Percentiles rank a stretch among this genome's conserved stretches.
These are phyloP conservation scores for Apteryx mantelli DNA, from an alignment of 2,113 vertebrate genomes.

Conservation along the genomic window DNA sequence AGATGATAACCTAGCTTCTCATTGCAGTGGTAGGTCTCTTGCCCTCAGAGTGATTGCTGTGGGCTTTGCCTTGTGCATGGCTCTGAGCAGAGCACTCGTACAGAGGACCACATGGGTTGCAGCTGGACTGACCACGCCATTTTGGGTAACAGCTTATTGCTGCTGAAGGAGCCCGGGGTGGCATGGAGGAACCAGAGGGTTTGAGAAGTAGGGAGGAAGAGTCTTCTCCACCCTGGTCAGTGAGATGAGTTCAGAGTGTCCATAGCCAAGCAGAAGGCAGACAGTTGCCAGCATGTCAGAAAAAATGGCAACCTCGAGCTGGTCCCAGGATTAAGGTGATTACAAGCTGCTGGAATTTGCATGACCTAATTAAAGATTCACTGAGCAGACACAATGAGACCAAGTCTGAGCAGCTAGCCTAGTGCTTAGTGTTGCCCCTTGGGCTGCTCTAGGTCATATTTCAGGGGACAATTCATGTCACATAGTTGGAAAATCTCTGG, in stretches of 20 bases:
- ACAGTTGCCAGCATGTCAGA: rapidly evolving
- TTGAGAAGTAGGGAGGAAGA: neutral
- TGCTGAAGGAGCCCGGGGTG: no score
- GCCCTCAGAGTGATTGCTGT: no score
- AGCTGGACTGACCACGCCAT: neutral
- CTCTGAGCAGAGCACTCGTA: no score
- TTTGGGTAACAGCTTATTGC: no score
- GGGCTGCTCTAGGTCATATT: neutral
- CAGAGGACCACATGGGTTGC: neutral
- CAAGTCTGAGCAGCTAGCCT: neutral
- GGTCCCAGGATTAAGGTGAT: neutral
- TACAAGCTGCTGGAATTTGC: neutral
- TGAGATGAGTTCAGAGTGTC: neutral
- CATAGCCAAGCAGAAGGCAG: neutral
- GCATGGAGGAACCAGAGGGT: no score
- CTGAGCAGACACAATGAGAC: neutral
- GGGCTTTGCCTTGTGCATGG: no score
- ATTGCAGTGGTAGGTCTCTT: no score
- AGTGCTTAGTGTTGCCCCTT: rapidly evolving
- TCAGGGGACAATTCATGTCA: neutral
- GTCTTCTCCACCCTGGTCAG: neutral
- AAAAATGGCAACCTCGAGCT: neutral
- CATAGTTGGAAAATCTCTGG: neutral
- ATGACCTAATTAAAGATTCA: neutral
- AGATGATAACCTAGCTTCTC: no score